Conservation (phyloP, 2,113 vertebrate genomes). For the Entelurus aequoreus region DNA sequence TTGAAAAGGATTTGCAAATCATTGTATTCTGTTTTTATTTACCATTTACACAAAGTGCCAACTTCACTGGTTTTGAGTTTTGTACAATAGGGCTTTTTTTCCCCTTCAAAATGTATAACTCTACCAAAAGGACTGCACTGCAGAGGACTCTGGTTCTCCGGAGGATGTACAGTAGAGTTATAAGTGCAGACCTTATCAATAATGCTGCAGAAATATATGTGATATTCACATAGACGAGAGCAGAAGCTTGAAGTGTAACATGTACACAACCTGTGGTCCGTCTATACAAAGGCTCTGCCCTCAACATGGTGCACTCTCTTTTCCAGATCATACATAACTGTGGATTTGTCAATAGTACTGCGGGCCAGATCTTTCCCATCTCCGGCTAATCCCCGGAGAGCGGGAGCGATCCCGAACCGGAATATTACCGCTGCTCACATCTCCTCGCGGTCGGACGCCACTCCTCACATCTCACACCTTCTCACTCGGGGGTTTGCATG, state of each 20-base stretch:
- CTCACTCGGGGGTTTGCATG: slow-evolving; percentile 65
- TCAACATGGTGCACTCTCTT: slow-evolving; percentile 22
- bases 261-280: slow-evolving; percentile 14
- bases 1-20: too few relatives aligned
- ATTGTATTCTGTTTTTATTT: too few relatives aligned
- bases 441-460: slow-evolving; percentile 59
- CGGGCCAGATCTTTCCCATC: slow-evolving; percentile 59
- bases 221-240: neutral
- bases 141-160: too few relatives aligned
- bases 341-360: slow-evolving; percentile 58
- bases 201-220: neutral
- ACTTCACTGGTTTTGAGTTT: too few relatives aligned
- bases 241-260: slow-evolving; percentile 8
- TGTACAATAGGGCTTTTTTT: too few relatives aligned
- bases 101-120: too few relatives aligned
- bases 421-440: slow-evolving; percentile 65
- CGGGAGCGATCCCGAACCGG: slow-evolving; percentile 57
- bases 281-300: slow-evolving; percentile 18
- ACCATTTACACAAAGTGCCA: too few relatives aligned
- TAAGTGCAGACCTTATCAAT: neutral
- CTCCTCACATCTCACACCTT: slow-evolving; percentile 66
- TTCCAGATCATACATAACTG: slow-evolving; percentile 56
- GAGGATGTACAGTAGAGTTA: too few relatives aligned
- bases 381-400: slow-evolving; percentile 68
- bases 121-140: too few relatives aligned